Conservation (phyloP, 2,888 invertebrate species). For the Thumatha senex region DNA sequence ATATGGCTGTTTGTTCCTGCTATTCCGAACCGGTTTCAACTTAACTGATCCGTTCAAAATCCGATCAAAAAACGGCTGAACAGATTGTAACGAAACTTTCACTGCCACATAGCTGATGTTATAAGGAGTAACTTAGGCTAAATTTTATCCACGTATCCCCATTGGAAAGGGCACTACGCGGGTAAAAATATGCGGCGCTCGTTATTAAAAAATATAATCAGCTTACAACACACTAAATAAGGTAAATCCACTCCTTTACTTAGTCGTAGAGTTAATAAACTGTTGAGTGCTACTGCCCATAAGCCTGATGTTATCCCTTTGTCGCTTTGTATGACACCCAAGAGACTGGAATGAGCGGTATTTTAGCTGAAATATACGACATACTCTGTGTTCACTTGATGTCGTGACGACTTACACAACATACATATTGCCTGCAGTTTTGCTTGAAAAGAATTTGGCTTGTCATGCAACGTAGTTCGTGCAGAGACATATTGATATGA, state of each 20-base stretch:
- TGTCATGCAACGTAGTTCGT: background rate
- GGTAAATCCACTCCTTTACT: slow-evolving; percentile 8
- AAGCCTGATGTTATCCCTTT: slow-evolving; percentile 18
- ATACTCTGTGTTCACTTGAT: background rate
- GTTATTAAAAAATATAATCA: background rate
- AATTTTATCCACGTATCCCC: too few relatives aligned
- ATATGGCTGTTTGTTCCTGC: too few relatives aligned
- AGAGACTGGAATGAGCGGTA: slow-evolving; percentile 13
- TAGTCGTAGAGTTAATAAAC: slow-evolving; percentile 19
- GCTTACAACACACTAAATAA: slow-evolving; percentile 1
- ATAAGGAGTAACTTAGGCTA: too few relatives aligned
- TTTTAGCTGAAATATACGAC: slow-evolving; percentile 12
- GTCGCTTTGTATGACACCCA: slow-evolving; percentile 17
- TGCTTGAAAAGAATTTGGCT: slow-evolving; percentile 2
- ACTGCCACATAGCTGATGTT: too few relatives aligned
- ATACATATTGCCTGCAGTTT: background rate
- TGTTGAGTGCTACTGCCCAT: slow-evolving; percentile 15
- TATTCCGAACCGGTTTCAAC: too few relatives aligned
- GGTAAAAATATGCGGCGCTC: too few relatives aligned
- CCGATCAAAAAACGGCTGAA: too few relatives aligned
- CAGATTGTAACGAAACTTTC: too few relatives aligned
- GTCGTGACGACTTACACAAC: background rate
- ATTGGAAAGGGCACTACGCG: too few relatives aligned
- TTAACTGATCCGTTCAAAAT: too few relatives aligned
- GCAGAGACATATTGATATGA: background rate